Evolutionary conservation across 1,140 invertebrate species (phyloP).

Genomic region (Nasonia giraulti): DNA sequence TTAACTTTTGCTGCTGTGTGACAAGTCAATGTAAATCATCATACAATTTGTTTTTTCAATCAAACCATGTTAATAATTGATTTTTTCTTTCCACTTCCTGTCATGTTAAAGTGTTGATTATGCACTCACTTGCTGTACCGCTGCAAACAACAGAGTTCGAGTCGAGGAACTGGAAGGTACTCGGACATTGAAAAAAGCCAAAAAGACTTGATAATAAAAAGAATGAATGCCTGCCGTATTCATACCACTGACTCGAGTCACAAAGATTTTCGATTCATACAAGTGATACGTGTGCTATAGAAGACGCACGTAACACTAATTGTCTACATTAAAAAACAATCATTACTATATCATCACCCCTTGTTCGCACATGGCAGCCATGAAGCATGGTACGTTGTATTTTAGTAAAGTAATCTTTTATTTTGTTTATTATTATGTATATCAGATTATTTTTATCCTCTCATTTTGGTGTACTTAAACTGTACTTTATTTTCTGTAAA

Average conservation of each 20-base stretch:
- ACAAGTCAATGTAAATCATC: background rate
- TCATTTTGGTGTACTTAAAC: slow-evolving; percentile 4
- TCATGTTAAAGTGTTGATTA: slow-evolving; percentile 69
- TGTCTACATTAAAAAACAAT: slow-evolving; percentile 60
- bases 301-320: slow-evolving; percentile 65
- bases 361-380: slow-evolving; percentile 75
- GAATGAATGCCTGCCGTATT: slow-evolving; percentile 72
- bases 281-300: slow-evolving; percentile 71
- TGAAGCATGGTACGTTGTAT: slow-evolving; percentile 75
- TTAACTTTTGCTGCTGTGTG: background rate
- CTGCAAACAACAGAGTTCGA: slow-evolving; percentile 70
- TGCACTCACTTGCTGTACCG: slow-evolving; percentile 68
- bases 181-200: slow-evolving; percentile 64
- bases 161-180: slow-evolving; percentile 67
- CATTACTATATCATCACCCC: slow-evolving; percentile 56
- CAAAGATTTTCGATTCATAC: slow-evolving; percentile 70
- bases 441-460: slow-evolving; percentile 10
- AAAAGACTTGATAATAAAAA: slow-evolving; percentile 55
- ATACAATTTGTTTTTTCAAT: background rate
- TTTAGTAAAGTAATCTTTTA: slow-evolving; percentile 61
- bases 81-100: slow-evolving; percentile 55
- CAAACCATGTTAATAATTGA: slow-evolving; percentile 40
- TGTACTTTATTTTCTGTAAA: slow-evolving; percentile 44
- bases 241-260: slow-evolving; percentile 67
- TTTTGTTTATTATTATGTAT: slow-evolving; percentile 47